A percentile compares a stretch with the other conserved stretches of the same genome.
These are phyloP conservation scores for Glossophaga mutica DNA, from an alignment of 2,797 vertebrate species.

Conservation along the genomic window DNA sequence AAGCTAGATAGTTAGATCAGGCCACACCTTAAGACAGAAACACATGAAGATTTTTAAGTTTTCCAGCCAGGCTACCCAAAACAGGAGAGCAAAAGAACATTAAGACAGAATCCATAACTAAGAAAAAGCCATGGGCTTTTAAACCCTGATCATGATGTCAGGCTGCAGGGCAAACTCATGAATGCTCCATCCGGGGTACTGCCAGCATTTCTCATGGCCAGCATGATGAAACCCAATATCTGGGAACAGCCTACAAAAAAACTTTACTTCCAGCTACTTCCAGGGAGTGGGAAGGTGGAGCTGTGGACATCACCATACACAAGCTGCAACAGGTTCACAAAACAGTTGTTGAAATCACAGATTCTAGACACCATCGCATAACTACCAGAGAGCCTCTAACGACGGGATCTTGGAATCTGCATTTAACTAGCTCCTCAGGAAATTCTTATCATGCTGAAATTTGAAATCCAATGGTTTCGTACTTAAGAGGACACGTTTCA, in stretches of 20 bases:
- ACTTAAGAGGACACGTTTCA: not conserved
- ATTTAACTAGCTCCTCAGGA: not conserved
- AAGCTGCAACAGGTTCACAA: not conserved
- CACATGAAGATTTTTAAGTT: not conserved
- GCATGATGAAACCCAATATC: not conserved
- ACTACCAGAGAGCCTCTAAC: not conserved
- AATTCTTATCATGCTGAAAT: not conserved
- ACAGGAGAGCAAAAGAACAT: not conserved
- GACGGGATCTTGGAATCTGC: not conserved
- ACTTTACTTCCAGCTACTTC: not conserved
- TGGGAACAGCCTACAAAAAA: not conserved
- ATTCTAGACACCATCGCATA: not conserved
- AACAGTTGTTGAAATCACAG: not conserved
- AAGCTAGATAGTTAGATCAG: not conserved
- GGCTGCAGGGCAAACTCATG: not conserved
- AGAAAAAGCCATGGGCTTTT: not conserved
- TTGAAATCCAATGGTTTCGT: not conserved
- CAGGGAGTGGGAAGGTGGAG: no score
- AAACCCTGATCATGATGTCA: not conserved
- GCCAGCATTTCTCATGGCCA: not conserved
- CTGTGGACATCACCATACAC: fast-evolving
- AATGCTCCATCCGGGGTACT: fast-evolving
- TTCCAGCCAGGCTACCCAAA: not conserved
- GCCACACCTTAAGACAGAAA: not conserved
- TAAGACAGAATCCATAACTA: not conserved